These are phyloP conservation scores for Siderastrea siderea DNA, from an alignment of 92 coral and sea anemone genomes.

Conservation along the genomic window DNA sequence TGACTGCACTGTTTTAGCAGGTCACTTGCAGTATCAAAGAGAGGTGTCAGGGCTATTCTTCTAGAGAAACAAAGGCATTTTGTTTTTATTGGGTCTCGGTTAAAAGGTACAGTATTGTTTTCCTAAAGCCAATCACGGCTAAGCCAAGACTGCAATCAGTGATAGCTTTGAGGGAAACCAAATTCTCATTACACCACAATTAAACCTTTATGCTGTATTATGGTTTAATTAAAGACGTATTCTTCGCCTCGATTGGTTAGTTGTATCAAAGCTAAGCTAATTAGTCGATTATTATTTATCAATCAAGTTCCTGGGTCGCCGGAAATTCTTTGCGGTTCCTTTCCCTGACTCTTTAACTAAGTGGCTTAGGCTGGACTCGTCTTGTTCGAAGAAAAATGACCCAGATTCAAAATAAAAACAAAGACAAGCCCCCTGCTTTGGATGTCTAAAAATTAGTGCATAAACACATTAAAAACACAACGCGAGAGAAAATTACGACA, in stretches of 20 bases:
- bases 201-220: conserved; percentile 12
- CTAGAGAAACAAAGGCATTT: conserved; percentile 27
- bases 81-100: conserved; percentile 15
- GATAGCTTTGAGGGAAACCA: not conserved
- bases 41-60: conserved; percentile 39
- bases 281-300: conserved; percentile 71
- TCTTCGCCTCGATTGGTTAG: conserved; percentile 64
- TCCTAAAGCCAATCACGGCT: conserved; percentile 6
- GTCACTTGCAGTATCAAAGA: conserved; percentile 22
- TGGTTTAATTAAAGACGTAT: conserved; percentile 28
- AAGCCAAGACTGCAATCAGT: not conserved
- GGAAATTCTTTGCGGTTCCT: conserved; percentile 50
- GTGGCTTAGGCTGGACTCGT: conserved; percentile 28
- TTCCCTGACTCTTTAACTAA: conserved; percentile 9
- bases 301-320: conserved; percentile 47
- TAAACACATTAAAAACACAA: not conserved
- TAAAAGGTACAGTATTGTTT: conserved; percentile 9
- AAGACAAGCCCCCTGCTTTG: not conserved
- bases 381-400: not conserved
- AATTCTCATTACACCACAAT: conserved; percentile 44
- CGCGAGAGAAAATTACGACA: not conserved
- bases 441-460: not conserved
- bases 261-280: conserved; percentile 52
- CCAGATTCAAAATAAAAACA: not conserved
- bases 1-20: conserved; percentile 36